A percentile compares a stretch with the other conserved stretches of the same genome.
These are phyloP conservation scores for Aproaerema taeniolella DNA, from an alignment of 2,888 invertebrate genomes.

Conservation along the genomic window DNA sequence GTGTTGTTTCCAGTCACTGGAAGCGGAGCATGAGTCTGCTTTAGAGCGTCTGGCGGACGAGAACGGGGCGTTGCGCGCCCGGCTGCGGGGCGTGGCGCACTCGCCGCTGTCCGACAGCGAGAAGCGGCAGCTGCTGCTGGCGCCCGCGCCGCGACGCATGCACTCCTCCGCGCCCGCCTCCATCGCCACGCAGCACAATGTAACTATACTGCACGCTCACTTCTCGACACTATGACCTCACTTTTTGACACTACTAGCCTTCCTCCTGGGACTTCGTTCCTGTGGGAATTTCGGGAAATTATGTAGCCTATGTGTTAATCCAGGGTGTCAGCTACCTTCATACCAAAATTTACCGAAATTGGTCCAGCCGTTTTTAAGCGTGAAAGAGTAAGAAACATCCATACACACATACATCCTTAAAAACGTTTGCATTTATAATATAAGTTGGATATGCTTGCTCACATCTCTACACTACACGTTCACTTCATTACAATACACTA, in stretches of 20 bases:
- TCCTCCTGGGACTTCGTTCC: no score
- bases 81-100: constrained; percentile 85
- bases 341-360: no score
- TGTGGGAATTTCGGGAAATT: no score
- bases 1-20: constrained; percentile 69
- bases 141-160: constrained; percentile 76
- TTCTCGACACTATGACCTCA: not conserved
- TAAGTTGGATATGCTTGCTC: not conserved
- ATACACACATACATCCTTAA: no score
- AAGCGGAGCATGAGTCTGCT: constrained; percentile 79
- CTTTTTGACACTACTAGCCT: not conserved
- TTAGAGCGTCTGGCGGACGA: constrained; percentile 85
- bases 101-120: constrained; percentile 90
- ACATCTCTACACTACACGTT: not conserved
- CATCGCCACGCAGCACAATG: constrained; percentile 79
- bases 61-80: constrained; percentile 84
- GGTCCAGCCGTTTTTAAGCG: no score
- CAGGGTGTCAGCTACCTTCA: no score
- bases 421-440: no score
- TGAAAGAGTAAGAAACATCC: no score
- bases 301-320: no score
- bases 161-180: constrained; percentile 90
- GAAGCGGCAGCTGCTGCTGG: constrained; percentile 87
- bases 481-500: not conserved
- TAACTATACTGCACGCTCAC: constrained; percentile 24